These are phyloP conservation scores for Hydropsyche tenuis DNA, from an alignment of 1,140 invertebrate species.

Conservation along the genomic window DNA sequence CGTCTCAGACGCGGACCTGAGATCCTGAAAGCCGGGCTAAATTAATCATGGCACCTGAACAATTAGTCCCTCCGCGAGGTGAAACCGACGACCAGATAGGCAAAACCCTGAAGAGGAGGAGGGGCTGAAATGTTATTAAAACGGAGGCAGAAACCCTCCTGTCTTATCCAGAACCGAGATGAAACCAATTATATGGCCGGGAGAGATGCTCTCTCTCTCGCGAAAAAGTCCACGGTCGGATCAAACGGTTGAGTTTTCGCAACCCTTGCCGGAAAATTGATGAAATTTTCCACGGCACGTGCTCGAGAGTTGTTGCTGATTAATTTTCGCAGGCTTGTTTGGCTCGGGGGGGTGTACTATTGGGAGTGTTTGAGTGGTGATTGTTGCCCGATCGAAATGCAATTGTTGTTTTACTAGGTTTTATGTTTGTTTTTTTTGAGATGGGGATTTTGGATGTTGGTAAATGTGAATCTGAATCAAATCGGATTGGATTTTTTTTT, in stretches of 20 bases:
- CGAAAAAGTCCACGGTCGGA: not conserved
- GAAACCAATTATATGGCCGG: conserved; percentile 17
- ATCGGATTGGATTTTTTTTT: too few relatives aligned
- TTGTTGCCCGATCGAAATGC: not conserved
- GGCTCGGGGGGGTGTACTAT: too few relatives aligned
- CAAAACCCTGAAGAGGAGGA: not conserved
- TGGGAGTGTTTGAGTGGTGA: too few relatives aligned
- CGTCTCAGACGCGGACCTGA: conserved; percentile 18
- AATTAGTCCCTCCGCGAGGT: conserved; percentile 29
- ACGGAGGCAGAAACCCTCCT: conserved; percentile 10
- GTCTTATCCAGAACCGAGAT: conserved; percentile 18
- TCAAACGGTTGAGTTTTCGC: conserved; percentile 7
- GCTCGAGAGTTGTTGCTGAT: too few relatives aligned
- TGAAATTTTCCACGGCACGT: too few relatives aligned
- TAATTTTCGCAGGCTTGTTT: too few relatives aligned
- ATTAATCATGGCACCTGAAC: conserved; percentile 41
- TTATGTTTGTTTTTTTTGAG: too few relatives aligned
- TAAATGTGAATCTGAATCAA: too few relatives aligned
- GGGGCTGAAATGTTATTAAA: conserved; percentile 35
- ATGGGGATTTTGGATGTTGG: too few relatives aligned
- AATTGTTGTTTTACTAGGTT: too few relatives aligned
- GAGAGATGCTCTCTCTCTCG: not conserved
- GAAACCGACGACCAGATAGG: not conserved
- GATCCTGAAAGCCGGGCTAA: conserved; percentile 35
- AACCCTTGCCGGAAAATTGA: too few relatives aligned